phyloP scores from a whole-genome alignment of 2,797 vertebrate species.

The Ambastaia sidthimunki region DNA sequence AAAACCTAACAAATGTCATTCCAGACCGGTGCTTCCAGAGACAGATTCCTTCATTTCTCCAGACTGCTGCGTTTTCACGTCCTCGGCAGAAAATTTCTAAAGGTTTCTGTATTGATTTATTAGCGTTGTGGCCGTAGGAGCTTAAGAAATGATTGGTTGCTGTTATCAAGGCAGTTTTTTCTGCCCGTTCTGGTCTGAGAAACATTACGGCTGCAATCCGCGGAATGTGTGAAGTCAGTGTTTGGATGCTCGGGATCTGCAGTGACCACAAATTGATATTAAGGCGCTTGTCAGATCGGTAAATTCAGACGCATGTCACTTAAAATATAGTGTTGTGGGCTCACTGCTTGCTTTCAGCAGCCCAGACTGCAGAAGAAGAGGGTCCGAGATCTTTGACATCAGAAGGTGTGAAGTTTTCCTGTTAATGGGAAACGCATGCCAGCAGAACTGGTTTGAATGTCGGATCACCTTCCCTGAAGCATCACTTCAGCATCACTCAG shows the following conservation, averaged over 20 bases:
- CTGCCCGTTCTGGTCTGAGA: conserved; percentile 42
- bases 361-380: neutral
- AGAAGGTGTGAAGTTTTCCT: conserved; percentile 5
- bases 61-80: conserved; percentile 20
- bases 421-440: conserved; percentile 19
- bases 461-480: conserved; percentile 1
- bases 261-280: conserved; percentile 47
- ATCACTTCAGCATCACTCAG: neutral
- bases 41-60: conserved; percentile 28
- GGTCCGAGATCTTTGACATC: neutral
- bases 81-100: conserved; percentile 2
- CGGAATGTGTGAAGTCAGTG: conserved; percentile 61
- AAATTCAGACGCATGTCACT: conserved; percentile 47
- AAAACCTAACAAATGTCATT: conserved; percentile 4
- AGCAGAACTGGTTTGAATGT: neutral
- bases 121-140: conserved; percentile 45
- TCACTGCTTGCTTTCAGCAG: conserved; percentile 36
- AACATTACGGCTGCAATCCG: conserved; percentile 45
- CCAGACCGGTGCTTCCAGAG: conserved; percentile 15
- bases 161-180: conserved; percentile 46
- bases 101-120: conserved; percentile 57
- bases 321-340: conserved; percentile 23
- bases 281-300: conserved; percentile 47
- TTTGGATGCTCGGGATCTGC: conserved; percentile 38
- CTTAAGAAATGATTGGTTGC: conserved; percentile 39